Base-by-base conservation (phyloP, 2,888 invertebrate species). In the Melieria crassipennis region DNA sequence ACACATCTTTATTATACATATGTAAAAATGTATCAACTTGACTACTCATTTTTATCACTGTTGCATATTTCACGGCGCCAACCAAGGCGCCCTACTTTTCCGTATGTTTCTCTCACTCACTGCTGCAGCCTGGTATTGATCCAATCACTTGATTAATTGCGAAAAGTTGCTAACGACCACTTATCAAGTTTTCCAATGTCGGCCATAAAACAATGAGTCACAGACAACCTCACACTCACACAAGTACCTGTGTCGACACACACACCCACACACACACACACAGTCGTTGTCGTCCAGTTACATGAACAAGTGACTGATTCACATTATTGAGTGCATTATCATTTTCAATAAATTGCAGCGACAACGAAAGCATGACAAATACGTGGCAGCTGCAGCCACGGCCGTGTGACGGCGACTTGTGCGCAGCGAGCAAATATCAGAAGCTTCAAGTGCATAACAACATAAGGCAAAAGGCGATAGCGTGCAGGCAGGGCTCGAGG, bases 341-440 rank as follows among this genome's bases (percentile, higher is more conserved):
- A 64, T 64, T 50, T 64, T 64, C 46, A 11, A 64, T 64, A 50
- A 64, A 52, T 2, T 48, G n/a, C 13, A n/a, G 46, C 3, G 30
- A 30, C 3, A 30, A 30, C 30, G 30, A 30, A 30, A 48, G 10
- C 46, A 47, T 16, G 62, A 62, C 62, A 62, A n/a, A 62, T 62
- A 47, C 47, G 48, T 62, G 62, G 62, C 62, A 62, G 62, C 50
- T n/a, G 7, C 13, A 7, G 7, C 52, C 5, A 30, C 30, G 30
- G 3, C 30, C 3, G 30, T 30, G 30, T 30, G 30, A 30, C 30
- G 30, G 30, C 30, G 30, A 30, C 30, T 30, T 30, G 30, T 30
- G 30, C 30, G 30, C 30, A 30, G 3, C 30, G 30, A 30, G 30
- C 30, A 30, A 30, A 30, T 30, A 30, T 30, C 30, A 30, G 30